Evolutionary conservation across 2,888 invertebrate species (phyloP).

Genomic region (Sphaerophoria rueppellii): DNA sequence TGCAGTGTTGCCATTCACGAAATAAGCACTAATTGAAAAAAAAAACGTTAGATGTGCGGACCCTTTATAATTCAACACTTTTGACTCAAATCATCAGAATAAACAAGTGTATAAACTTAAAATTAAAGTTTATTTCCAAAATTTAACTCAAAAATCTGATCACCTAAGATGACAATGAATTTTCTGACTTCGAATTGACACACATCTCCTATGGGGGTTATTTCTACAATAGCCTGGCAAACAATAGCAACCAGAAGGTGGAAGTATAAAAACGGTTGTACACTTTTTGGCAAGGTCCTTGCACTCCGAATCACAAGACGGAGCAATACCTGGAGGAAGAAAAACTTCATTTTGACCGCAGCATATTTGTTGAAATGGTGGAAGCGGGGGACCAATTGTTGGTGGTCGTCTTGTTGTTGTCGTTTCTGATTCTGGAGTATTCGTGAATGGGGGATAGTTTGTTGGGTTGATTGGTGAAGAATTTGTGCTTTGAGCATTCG

Average conservation of each 20-base stretch:
- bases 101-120: too few species aligned
- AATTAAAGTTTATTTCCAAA: too few species aligned
- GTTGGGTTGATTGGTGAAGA: neutral
- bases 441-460: neutral
- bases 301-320: constrained; percentile 28
- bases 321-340: constrained; percentile 28
- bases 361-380: neutral
- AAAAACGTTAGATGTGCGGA: too few species aligned
- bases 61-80: too few species aligned
- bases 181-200: neutral
- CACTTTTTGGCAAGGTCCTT: neutral
- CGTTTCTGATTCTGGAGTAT: neutral
- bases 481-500: neutral
- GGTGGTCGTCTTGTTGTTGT: neutral
- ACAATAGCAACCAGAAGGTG: constrained; percentile 45
- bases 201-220: neutral
- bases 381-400: neutral
- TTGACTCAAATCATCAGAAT: too few species aligned
- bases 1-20: too few species aligned
- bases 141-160: too few species aligned
- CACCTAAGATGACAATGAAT: neutral
- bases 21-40: too few species aligned
- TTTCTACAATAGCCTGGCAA: constrained; percentile 20
- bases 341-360: constrained; percentile 27
- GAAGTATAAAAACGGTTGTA: neutral